Base-by-base conservation (phyloP, 2,113 vertebrate genomes). In the Myanophis thanlyinensis region DNA sequence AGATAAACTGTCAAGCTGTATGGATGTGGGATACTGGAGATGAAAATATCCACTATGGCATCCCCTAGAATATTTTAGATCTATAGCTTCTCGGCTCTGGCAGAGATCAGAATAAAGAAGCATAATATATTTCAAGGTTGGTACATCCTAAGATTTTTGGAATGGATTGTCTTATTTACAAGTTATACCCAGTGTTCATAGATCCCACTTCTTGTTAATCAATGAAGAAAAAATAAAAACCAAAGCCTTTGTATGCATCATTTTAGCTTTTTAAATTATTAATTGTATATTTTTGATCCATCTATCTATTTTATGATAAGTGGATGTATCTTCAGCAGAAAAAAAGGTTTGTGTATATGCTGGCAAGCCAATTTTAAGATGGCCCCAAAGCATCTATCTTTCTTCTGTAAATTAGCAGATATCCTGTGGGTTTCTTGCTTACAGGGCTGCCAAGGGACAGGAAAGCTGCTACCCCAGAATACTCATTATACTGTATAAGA, bases 391-490 rank as follows among this genome's bases (percentile, higher is more conserved):
- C n/a, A 91, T 89, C 6, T 92, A 91, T 89, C 8, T 91, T 35
- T 90, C 52, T 6, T 91, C 86, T 94, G 87, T 89, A 8, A 9
- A 48, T 94, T 91, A 93, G 52, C 90, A 46, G 53, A 10, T 93
- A 47, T n/a, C 93, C 35, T 23, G 23, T 87, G 88, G 30, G 88
- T 3, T 1, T 95, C 46, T 94, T 95, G 30, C 89, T 94, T 95
- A 52, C 23, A 94, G 91, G 53, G 40, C 73, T 93, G 73, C 88
- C 73, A 85, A 89, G 85, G 35, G 88, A 22, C 73, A 90, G 44
- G 90, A 91, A 86, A 47, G 20, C 88, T 94, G 15, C 59, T 47
- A 5, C 2, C 85, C n/a, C 35, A 94, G 30, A 90, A 52, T 95
- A 91, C 91, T 25, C 27, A 95, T 62, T n/a, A 89, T 0, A 91